These are phyloP conservation scores for Oligia strigilis DNA, from an alignment of 2,888 invertebrate genomes.

Conservation along the genomic window DNA sequence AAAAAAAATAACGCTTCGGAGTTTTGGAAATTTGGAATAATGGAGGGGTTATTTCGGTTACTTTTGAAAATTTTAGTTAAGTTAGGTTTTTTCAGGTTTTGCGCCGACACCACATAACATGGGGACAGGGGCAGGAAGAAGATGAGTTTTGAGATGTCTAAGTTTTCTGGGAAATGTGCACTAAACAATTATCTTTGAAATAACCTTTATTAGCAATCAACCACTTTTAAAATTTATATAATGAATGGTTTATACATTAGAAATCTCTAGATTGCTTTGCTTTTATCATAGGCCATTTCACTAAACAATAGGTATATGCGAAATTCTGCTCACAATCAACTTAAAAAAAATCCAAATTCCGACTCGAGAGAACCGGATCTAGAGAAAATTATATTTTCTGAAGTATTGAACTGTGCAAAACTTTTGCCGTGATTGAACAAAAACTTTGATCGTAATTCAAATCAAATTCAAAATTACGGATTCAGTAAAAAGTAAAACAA, in stretches of 20 bases:
- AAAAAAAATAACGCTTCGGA: slow-evolving; percentile 23
- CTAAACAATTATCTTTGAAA: neutral
- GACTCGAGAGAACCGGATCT: neutral
- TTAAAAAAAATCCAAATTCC: neutral
- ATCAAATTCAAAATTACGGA: slow-evolving; percentile 25
- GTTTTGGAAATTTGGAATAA: slow-evolving; percentile 4
- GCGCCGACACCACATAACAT: neutral
- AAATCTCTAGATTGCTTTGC: neutral
- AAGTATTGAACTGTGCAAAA: slow-evolving; percentile 13
- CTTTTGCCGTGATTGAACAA: slow-evolving; percentile 17
- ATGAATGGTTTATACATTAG: neutral
- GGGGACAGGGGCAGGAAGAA: neutral
- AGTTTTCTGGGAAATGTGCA: too few relatives aligned
- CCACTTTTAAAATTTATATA: neutral
- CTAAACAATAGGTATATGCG: neutral
- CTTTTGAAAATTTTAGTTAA: slow-evolving; percentile 5
- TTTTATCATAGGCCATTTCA: neutral
- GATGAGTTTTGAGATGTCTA: neutral
- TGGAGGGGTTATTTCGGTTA: slow-evolving; percentile 36
- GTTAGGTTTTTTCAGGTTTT: neutral
- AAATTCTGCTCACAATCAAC: neutral
- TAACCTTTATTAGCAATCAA: neutral
- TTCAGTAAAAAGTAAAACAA: slow-evolving; percentile 21
- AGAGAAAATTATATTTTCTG: slow-evolving; percentile 9
- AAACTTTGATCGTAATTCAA: slow-evolving; percentile 24